Conservation (phyloP, 2,797 vertebrate species). For the Cercopithecus diana region DNA sequence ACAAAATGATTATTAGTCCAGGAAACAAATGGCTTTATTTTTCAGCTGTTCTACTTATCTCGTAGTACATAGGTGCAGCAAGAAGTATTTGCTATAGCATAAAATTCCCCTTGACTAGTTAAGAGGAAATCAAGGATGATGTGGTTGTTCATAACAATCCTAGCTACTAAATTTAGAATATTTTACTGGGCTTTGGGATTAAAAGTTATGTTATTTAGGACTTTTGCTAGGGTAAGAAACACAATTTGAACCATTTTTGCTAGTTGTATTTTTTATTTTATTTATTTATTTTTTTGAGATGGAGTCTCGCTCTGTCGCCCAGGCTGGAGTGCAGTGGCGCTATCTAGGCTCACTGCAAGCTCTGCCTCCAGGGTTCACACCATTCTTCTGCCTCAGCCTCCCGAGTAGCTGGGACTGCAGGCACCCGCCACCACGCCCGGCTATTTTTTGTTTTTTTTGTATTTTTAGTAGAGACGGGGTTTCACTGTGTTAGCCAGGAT, state of each 20-base stretch:
- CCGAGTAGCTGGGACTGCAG: too few species aligned
- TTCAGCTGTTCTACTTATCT: neutral
- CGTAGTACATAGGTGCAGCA: neutral
- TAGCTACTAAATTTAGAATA: conserved; percentile 29
- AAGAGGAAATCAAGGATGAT: neutral
- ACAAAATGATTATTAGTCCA: neutral
- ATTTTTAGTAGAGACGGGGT: too few species aligned
- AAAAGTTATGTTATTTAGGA: neutral
- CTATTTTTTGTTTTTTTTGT: too few species aligned
- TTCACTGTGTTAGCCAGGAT: too few species aligned
- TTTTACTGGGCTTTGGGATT: neutral
- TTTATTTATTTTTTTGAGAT: too few species aligned
- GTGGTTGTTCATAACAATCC: neutral
- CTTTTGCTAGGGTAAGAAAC: conserved; percentile 8
- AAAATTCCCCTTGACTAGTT: conserved; percentile 19
- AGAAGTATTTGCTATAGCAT: neutral
- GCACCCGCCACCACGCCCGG: accelerated
- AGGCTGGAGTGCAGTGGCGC: too few species aligned
- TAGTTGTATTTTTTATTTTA: neutral
- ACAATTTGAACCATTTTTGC: conserved; percentile 3
- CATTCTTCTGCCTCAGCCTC: too few species aligned
- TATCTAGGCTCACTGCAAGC: too few species aligned
- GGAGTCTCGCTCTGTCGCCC: too few species aligned
- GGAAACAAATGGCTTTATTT: neutral
- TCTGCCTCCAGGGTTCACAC: too few species aligned